phyloP scores from a whole-genome alignment of 2,797 vertebrate genomes.

The Cynopterus sphinx region DNA sequence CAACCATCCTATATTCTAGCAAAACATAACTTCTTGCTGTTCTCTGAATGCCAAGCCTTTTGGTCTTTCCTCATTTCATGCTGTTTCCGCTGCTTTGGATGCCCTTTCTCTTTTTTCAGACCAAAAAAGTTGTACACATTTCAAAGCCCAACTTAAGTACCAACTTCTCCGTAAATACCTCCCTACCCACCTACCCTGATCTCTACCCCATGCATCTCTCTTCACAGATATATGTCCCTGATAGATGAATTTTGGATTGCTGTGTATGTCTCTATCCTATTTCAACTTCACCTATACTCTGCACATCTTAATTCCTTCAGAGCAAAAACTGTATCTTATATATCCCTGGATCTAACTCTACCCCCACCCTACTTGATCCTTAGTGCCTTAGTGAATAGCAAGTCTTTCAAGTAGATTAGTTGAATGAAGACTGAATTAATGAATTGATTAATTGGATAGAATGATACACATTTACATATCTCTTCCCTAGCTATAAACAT shows the following conservation, averaged over 20 bases:
- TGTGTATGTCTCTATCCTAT: neutral
- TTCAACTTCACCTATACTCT: neutral
- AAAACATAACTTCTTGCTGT: neutral
- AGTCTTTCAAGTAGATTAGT: constrained; percentile 24
- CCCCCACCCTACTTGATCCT: neutral
- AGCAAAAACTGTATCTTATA: neutral
- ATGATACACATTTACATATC: constrained; percentile 38
- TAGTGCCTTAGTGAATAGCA: neutral
- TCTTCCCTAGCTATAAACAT: neutral
- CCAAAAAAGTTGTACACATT: neutral
- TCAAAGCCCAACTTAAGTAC: neutral
- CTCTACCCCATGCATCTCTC: neutral
- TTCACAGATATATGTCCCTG: neutral
- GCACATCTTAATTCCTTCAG: neutral
- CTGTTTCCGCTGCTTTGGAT: neutral
- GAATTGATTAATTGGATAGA: neutral
- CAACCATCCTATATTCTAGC: neutral
- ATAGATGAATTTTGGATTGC: neutral
- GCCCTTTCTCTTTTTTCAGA: neutral
- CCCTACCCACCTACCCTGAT: too few species aligned
- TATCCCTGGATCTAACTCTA: neutral
- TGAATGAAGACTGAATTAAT: neutral
- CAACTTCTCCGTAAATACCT: neutral
- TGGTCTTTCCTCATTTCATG: neutral
- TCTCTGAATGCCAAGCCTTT: neutral